phyloP scores from a whole-genome alignment of 1,140 invertebrate genomes.

The Samia ricini region DNA sequence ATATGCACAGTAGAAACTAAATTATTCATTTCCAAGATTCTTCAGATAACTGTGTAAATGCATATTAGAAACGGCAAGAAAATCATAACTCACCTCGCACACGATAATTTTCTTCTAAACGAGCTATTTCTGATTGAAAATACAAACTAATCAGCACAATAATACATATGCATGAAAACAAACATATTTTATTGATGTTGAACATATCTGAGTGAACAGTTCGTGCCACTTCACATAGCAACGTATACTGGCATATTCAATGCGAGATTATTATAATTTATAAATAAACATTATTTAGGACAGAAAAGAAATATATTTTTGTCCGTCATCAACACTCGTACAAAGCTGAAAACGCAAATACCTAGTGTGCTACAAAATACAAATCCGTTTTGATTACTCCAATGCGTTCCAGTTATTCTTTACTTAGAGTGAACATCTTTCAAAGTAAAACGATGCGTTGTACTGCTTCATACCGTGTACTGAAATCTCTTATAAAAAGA shows the following conservation, averaged over 20 bases:
- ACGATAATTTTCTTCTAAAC: conserved; percentile 57
- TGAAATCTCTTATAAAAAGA: no score
- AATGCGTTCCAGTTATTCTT: no score
- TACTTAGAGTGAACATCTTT: no score
- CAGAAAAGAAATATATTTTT: conserved; percentile 44
- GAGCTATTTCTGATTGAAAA: conserved; percentile 68
- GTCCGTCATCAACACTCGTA: conserved; percentile 21
- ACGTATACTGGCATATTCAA: conserved; percentile 53
- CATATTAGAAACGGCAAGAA: background rate
- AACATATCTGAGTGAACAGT: conserved; percentile 49
- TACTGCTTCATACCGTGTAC: no score
- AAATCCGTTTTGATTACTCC: no score
- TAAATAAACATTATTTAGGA: conserved; percentile 51
- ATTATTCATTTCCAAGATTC: background rate
- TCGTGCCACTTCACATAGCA: conserved; percentile 35
- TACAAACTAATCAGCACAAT: conserved; percentile 66
- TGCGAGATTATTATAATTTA: conserved; percentile 41
- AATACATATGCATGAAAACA: conserved; percentile 62
- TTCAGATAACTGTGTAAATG: background rate
- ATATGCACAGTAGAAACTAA: background rate
- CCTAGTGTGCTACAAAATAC: no score
- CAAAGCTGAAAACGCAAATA: background rate
- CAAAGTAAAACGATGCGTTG: no score
- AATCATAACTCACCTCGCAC: conserved; percentile 43
- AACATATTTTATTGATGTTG: conserved; percentile 68